Percentiles rank a stretch among this genome's conserved stretches.
Evolutionary conservation across 1,140 invertebrate genomes (phyloP).

Genomic region (Drosophila nasuta): DNA sequence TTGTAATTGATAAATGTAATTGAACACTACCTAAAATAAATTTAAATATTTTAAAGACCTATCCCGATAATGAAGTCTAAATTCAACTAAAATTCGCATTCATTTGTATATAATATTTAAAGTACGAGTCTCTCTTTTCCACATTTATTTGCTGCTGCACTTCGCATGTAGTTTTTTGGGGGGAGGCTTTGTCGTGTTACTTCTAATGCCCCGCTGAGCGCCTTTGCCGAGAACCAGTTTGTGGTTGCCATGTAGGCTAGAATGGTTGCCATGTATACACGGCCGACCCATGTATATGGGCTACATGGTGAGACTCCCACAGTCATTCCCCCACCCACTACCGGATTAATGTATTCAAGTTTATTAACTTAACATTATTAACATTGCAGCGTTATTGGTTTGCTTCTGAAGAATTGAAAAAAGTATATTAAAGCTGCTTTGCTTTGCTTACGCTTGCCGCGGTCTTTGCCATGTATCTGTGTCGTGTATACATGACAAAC

Average conservation of each 20-base stretch:
- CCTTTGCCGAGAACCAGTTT: constrained; percentile 72
- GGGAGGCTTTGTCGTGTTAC: constrained; percentile 45
- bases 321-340: constrained; percentile 20
- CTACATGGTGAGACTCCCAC: constrained; percentile 66
- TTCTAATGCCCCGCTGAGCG: constrained; percentile 40
- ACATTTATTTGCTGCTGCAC: background rate
- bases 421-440: constrained; percentile 2
- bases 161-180: constrained; percentile 6
- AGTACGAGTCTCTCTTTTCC: too few species aligned
- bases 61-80: constrained; percentile 22
- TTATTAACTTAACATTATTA: background rate
- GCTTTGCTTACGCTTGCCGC: constrained; percentile 17
- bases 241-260: constrained; percentile 66
- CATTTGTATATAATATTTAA: background rate
- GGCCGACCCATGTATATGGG: background rate
- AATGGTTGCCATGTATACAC: constrained; percentile 61
- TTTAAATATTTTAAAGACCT: constrained; percentile 10
- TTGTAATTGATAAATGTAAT: constrained; percentile 3
- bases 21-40: constrained; percentile 20
- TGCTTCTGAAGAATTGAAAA: background rate
- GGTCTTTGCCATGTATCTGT: constrained; percentile 57
- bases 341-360: background rate
- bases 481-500: constrained; percentile 54
- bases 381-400: background rate
- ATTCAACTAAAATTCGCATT: constrained; percentile 7